Conservation (phyloP, 2,888 invertebrate species). For the Drosophila cracens region DNA sequence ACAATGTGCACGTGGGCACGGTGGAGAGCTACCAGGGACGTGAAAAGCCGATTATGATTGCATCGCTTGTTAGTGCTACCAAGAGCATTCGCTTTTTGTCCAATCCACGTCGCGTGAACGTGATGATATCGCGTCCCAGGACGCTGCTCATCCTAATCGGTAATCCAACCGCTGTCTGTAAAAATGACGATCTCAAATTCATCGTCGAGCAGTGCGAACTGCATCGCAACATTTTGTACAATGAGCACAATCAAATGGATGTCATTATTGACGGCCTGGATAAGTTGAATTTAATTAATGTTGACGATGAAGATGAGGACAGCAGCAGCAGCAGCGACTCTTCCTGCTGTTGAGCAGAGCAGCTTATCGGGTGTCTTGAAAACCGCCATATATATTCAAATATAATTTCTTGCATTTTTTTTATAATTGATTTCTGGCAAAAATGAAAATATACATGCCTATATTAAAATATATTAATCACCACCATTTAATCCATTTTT, state of each 20-base stretch:
- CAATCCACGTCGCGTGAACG: conserved; percentile 87
- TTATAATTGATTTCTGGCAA: background rate
- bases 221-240: conserved; percentile 33
- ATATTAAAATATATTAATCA: background rate
- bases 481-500: background rate
- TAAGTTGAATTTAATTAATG: background rate
- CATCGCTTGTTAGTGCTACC: conserved; percentile 89
- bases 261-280: background rate
- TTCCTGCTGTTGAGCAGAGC: background rate
- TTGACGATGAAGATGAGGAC: background rate
- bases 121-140: conserved; percentile 88
- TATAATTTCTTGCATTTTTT: background rate
- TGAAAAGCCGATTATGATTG: conserved; percentile 92
- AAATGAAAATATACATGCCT: background rate
- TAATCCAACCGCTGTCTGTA: conserved; percentile 82
- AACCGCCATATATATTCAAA: background rate
- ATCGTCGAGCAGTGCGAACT: conserved; percentile 76
- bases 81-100: conserved; percentile 70
- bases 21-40: conserved; percentile 95
- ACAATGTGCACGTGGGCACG: conserved; percentile 89
- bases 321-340: background rate
- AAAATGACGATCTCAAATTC: conserved; percentile 68
- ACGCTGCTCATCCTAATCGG: conserved; percentile 87
- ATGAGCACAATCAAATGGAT: conserved; percentile 9
- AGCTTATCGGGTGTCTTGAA: background rate